These are phyloP conservation scores for Mystacornis crossleyi DNA, from an alignment of 2,113 vertebrate species.

Conservation along the genomic window DNA sequence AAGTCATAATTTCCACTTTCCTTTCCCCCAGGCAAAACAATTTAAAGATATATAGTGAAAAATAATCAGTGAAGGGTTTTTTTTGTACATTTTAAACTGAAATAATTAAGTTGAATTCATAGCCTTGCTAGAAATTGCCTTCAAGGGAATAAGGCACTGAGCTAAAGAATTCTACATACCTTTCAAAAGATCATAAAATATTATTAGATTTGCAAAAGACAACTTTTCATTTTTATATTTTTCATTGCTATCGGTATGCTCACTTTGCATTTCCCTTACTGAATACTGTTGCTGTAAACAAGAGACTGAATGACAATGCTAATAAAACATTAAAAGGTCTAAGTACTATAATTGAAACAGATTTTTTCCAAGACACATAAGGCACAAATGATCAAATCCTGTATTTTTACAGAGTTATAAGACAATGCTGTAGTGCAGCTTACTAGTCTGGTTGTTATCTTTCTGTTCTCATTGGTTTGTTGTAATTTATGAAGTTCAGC, in stretches of 20 bases:
- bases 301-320: neutral
- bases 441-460: neutral
- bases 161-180: neutral
- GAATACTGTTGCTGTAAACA: neutral
- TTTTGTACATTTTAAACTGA: neutral
- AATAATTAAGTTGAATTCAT: neutral
- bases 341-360: neutral
- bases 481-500: neutral
- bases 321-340: neutral
- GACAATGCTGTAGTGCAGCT: neutral
- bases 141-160: neutral
- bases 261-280: neutral
- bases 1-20: neutral
- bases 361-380: neutral
- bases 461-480: neutral
- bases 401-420: neutral
- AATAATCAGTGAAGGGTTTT: neutral
- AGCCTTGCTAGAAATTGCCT: neutral
- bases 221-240: neutral
- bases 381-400: neutral
- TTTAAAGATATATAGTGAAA: neutral
- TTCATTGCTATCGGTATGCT: neutral
- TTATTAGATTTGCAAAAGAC: neutral
- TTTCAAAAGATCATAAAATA: neutral
- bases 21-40: neutral